Base-by-base conservation (phyloP, 2,113 vertebrate species). In the Pithys albifrons region DNA sequence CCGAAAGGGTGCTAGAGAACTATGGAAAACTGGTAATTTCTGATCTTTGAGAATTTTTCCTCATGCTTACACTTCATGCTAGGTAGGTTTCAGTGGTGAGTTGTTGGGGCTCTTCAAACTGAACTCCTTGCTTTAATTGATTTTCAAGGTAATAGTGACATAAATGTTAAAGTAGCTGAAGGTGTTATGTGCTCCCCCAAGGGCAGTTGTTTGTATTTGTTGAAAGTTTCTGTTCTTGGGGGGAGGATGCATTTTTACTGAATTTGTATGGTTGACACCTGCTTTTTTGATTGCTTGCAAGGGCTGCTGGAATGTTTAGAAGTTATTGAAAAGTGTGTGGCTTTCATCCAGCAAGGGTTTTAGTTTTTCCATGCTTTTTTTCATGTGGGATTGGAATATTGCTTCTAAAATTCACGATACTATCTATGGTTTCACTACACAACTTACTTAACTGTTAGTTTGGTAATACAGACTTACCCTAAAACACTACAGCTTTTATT, bases 291-390 rank as follows among this genome's bases (percentile, higher is more conserved):
- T 58, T 78, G 41, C 16, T 78, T 78, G 45, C 4, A 66, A 29
- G n/a, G n/a, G 3, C 33, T 0, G 1, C 17, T 71, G 37, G 27
- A 79, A 52, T 2, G 2, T 35, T 59, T 59, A 35, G n/a, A 25
- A 59, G 35, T 59, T 59, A 25, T 59, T 35, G 48, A 67, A 70
- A 41, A 78, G 37, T 29, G 37, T 1, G 0, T 58, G 19, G 22
- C 28, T 88, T 74, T 70, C 19, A 28, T 49, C 37, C 31, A 67
- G 17, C 16, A 41, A n/a, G 12, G 33, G 14, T 55, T 91, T 46
- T 49, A 35, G 18, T 85, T 77, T 73, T 74, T 8, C 37, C 5
- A 1, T 49, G 6, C 12, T 28, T 3, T 64, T 66, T 7, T 31
- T 66, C 22, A 17, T 51, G 17, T 15, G 10, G 39, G 46, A 52